Base-by-base conservation (phyloP, 2,113 vertebrate species). In the Paedocypris sp. region DNA sequence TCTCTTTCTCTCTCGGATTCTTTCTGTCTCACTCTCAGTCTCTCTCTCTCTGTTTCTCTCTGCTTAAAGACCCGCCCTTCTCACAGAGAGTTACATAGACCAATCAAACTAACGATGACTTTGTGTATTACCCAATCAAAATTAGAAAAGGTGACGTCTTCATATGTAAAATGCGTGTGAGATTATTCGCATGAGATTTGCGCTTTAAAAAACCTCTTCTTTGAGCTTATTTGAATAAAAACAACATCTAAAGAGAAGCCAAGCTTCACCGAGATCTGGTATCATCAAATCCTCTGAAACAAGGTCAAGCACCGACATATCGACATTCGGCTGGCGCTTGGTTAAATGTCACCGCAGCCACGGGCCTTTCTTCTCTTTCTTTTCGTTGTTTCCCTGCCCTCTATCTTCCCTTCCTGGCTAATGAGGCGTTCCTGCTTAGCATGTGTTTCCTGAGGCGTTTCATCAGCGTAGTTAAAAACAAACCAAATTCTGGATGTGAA, bases 341-440 rank as follows among this genome's bases (percentile, higher is more conserved):
- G 33, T 15, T 53, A 38, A 54, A 39, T 10, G 1, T 54, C 33
- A 25, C 50, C 20, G 38, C 8, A 26, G 33, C 19, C 8, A 10
- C 5, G 5, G 31, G 26, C 31, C 26, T 49, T 15, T 29, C 25
- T 8, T 45, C 15, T 26, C 15, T 49, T 12, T 46, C 19, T 19
- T 13, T 48, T 28, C 26, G 3, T 49, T 33, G 12, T 50, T 28
- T 58, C 10, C 26, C 26, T 12, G 62, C 20, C 47, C n/a, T 51
- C 23, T 31, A 38, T 39, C 26, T 41, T 23, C 35, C 26, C n/a
- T 9, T 47, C 18, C 20, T 9, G 43, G 11, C 26, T 63, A 66
- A 60, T 69, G 54, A 69, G 51, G 26, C 22, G 31, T 62, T 52
- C 33, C 46, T 49, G 31, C 46, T 58, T 50, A 58, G 19, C 56